Conservation (phyloP, 2,113 vertebrate genomes). For the Numenius arquata region DNA sequence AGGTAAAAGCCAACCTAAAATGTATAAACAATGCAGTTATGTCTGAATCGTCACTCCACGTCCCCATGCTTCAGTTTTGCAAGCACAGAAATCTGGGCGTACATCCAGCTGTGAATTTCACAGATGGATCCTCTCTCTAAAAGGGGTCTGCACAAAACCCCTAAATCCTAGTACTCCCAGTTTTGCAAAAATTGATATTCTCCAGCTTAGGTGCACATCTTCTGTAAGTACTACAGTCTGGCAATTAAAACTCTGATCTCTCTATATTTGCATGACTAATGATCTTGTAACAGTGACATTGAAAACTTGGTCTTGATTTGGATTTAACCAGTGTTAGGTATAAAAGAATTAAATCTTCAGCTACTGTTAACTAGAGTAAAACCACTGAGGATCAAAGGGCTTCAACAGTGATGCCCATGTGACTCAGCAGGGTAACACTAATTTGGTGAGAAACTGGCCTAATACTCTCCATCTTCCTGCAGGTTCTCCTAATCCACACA, state of each 20-base stretch:
- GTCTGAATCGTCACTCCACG: neutral
- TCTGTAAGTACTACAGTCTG: neutral
- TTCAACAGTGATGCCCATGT: neutral
- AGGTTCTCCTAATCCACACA: neutral
- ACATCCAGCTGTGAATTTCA: slow-evolving; percentile 3
- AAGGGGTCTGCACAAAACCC: neutral
- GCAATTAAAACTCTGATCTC: neutral
- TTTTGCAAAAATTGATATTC: neutral
- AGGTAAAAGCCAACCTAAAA: neutral
- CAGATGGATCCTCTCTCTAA: neutral
- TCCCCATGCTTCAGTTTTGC: neutral
- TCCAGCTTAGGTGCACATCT: neutral
- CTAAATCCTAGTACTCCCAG: neutral
- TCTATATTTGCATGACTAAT: neutral
- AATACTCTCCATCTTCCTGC: neutral
- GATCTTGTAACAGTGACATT: neutral
- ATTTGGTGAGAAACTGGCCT: neutral
- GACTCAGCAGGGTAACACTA: neutral
- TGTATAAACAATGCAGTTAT: neutral
- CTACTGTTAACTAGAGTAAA: neutral
- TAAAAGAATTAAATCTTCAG: slow-evolving; percentile 14
- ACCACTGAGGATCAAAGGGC: neutral
- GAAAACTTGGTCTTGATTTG: neutral
- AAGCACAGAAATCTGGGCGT: neutral
- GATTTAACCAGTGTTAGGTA: neutral